Conservation (phyloP, 2,888 invertebrate species). For the Ennomos fuscantarius region DNA sequence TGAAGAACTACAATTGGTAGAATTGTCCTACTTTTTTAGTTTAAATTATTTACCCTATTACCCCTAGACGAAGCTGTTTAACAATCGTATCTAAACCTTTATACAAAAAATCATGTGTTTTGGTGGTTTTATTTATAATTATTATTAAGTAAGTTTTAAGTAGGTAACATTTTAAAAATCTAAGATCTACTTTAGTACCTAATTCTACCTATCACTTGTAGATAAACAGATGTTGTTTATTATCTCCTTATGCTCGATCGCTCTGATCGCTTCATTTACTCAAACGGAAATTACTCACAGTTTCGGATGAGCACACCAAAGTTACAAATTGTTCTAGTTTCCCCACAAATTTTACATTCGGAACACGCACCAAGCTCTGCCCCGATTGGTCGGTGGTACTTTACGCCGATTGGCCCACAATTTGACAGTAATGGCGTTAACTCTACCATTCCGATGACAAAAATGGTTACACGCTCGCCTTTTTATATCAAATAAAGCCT, state of each 20-base stretch:
- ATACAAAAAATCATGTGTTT: too few relatives aligned
- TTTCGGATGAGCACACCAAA: conserved; percentile 60
- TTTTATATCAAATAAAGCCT: conserved; percentile 27
- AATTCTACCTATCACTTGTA: conserved; percentile 7
- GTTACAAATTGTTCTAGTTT: conserved; percentile 75
- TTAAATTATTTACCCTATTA: too few relatives aligned
- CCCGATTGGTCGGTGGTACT: conserved; percentile 71
- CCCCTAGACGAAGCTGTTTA: too few relatives aligned
- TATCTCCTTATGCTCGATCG: conserved; percentile 36
- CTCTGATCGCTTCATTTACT: conserved; percentile 43
- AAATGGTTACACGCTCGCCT: conserved; percentile 28
- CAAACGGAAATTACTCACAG: conserved; percentile 57
- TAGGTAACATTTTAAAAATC: too few relatives aligned
- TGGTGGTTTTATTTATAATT: too few relatives aligned
- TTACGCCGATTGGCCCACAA: conserved; percentile 77
- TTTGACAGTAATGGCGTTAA: conserved; percentile 85
- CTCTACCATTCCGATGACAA: conserved; percentile 47
- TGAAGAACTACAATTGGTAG: too few relatives aligned
- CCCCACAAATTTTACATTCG: conserved; percentile 79
- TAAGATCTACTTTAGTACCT: background rate
- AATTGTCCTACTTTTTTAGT: too few relatives aligned
- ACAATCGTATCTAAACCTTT: too few relatives aligned
- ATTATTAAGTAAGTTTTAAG: too few relatives aligned
- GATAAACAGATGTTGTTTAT: conserved; percentile 29
- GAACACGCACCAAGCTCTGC: conserved; percentile 64